phyloP scores from a whole-genome alignment of 2,797 vertebrate species.

The Neosilurus mollespiculum region DNA sequence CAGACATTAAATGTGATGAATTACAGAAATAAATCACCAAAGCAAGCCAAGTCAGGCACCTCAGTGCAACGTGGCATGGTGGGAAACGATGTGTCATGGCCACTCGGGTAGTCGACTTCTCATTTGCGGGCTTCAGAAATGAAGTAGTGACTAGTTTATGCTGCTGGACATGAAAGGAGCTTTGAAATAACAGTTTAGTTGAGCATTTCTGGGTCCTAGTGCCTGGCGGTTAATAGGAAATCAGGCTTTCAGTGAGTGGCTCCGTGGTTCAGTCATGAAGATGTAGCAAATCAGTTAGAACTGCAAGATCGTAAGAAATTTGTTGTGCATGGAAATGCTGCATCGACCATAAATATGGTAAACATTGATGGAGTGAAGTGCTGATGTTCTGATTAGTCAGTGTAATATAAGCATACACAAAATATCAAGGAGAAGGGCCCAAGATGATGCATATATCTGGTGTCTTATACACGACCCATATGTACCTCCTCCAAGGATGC shows the following conservation, averaged over 20 bases:
- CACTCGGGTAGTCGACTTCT: conserved; percentile 51
- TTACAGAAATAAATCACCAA: conserved; percentile 1
- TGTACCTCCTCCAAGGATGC: no score
- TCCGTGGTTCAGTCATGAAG: background rate
- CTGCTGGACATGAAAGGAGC: conserved; percentile 66
- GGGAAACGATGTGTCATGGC: conserved; percentile 9
- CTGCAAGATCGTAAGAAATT: background rate
- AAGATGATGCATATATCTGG: no score
- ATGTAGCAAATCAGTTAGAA: background rate
- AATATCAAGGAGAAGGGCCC: background rate
- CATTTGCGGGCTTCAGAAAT: conserved; percentile 45
- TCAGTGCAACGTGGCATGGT: background rate
- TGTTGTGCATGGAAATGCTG: background rate
- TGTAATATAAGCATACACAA: background rate
- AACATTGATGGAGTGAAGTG: background rate
- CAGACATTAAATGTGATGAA: background rate
- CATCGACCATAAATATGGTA: background rate
- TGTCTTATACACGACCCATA: no score
- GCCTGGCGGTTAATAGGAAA: background rate
- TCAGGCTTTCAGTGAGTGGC: background rate
- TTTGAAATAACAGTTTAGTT: conserved; percentile 65
- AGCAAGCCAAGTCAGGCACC: no score
- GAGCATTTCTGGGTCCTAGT: conserved; percentile 7
- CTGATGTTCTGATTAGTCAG: background rate
- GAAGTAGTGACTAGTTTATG: conserved; percentile 60